Evolutionary conservation across 1,140 invertebrate species (phyloP), one percentile per base, ranked within the genome.

Genomic region (Diachasma alloeum): DNA sequence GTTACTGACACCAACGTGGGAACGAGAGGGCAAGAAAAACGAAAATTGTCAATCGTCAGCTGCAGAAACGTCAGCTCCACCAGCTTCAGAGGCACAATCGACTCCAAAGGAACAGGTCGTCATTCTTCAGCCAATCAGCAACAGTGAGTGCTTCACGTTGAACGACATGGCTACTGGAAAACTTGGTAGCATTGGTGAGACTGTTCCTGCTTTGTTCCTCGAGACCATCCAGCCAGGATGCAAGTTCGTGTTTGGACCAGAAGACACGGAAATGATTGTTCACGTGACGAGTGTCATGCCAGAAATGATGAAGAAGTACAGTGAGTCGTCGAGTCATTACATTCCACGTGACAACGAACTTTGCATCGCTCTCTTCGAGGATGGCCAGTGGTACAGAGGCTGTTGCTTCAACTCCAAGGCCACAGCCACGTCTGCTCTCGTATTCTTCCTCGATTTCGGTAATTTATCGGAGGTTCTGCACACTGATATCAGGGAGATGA

Each of bases 371-470:
- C 70, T 82, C 0, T 88, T 78, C 36, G 66, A 68, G 26, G 53
- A 81, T 0, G 77, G 24, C 10, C 17, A 0, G 0, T 89, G 84
- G 83, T 89, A 84, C 53, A 81, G 89, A 4, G 87, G 83, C 0
- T 24, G 72, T 0, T 89, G 88, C 22, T 0, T 86, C 0, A 1
- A 71, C 24, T 72, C 78, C 19, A 83, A 15, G 5, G 22, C 46
- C 2, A 10, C 15, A 9, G 19, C 53, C 15, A 22, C 15, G 13
- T 46, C 79, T 17, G 72, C 81, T 8, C 0, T 44, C 0, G 72
- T 90, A 9, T 84, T 84, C 11, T 88, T 87, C 4, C 24, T 88
- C 9, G 89, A 90, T 73, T 88, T 70, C 66, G 89, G 89, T 6
- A 88, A 88, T 44, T 48, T 80, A 0, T 78, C 78, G 3, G 6